A percentile compares a stretch with the other conserved stretches of the same genome.
Evolutionary conservation across 2,888 invertebrate genomes (phyloP).

Genomic region (Allophyes oxyacanthae): DNA sequence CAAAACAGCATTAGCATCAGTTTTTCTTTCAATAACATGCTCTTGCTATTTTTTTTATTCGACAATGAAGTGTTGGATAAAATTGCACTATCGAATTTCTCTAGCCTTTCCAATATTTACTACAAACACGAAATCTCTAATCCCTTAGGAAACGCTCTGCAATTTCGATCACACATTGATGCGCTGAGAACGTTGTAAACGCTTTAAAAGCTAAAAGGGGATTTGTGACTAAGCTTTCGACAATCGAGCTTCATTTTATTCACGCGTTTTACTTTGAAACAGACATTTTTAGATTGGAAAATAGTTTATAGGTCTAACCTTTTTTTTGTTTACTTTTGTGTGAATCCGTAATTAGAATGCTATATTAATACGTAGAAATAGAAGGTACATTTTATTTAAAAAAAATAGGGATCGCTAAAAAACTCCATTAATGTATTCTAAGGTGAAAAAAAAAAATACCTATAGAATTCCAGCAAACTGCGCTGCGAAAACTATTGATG

Average conservation of each 20-base stretch:
- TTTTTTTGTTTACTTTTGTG: neutral
- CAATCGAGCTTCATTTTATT: conserved; percentile 21
- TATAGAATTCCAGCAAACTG: too few relatives aligned
- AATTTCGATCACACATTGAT: conserved; percentile 41
- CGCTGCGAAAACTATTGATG: too few relatives aligned
- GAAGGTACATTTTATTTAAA: too few relatives aligned
- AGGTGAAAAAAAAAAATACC: too few relatives aligned
- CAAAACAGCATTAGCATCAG: too few relatives aligned
- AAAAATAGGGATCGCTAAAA: too few relatives aligned
- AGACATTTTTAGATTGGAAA: too few relatives aligned
- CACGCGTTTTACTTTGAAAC: neutral
- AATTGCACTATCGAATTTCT: conserved; percentile 14
- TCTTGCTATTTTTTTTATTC: too few relatives aligned
- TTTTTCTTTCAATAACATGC: too few relatives aligned
- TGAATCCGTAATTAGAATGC: too few relatives aligned
- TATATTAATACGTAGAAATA: too few relatives aligned
- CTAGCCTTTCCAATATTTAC: conserved; percentile 5
- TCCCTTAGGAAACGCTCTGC: conserved; percentile 22
- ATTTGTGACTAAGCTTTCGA: conserved; percentile 38
- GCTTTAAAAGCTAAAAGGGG: conserved; percentile 39
- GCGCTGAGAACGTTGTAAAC: conserved; percentile 19
- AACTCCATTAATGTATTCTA: too few relatives aligned
- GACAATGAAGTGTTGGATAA: neutral
- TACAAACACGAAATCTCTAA: conserved; percentile 23
- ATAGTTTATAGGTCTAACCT: neutral